phyloP scores from a whole-genome alignment of 2,888 invertebrate species.

The Saturnia japonica region DNA sequence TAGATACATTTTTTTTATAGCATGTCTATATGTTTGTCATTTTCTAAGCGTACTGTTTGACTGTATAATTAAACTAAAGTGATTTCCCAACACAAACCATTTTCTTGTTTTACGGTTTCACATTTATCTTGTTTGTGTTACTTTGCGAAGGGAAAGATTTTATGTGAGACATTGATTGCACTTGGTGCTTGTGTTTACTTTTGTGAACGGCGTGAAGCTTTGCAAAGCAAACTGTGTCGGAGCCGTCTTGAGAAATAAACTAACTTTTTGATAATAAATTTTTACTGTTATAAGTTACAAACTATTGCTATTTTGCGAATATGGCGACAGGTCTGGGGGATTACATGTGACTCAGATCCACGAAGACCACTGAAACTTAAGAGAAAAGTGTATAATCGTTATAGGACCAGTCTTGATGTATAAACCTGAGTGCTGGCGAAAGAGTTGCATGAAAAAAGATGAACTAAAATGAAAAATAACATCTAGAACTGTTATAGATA shows the following conservation, averaged over 20 bases:
- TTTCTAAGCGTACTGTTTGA: constrained; percentile 9
- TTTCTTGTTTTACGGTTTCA: constrained; percentile 25
- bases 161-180: constrained; percentile 19
- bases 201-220: constrained; percentile 13
- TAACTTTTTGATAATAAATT: background rate
- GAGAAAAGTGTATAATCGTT: no score
- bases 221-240: constrained; percentile 9
- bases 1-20: background rate
- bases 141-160: constrained; percentile 15
- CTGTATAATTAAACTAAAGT: constrained; percentile 33
- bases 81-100: constrained; percentile 26
- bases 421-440: no score
- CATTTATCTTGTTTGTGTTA: constrained; percentile 19
- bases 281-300: background rate
- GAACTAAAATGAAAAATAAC: no score
- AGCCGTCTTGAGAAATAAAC: background rate
- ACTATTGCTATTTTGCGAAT: background rate
- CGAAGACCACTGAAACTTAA: no score
- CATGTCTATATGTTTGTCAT: background rate
- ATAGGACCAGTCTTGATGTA: no score
- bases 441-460: no score
- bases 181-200: constrained; percentile 9
- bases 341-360: no score
- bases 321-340: no score
- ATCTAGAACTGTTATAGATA: no score